Conservation (phyloP, 2,888 invertebrate species). For the Acrobasis repandana region DNA sequence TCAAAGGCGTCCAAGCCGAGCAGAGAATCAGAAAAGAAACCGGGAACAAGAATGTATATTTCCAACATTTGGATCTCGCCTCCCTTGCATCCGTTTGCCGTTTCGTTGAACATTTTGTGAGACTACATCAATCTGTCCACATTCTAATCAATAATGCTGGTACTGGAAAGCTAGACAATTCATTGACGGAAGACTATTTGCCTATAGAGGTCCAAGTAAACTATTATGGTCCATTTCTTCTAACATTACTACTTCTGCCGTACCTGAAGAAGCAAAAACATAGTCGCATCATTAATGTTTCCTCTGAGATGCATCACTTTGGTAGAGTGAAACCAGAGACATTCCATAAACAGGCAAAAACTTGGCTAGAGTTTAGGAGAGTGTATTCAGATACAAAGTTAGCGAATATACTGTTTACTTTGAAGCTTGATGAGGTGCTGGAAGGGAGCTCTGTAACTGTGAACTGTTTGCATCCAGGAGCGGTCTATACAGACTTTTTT, state of each 20-base stretch:
- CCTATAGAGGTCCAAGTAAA: conserved; percentile 94
- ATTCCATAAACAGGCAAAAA: conserved; percentile 85
- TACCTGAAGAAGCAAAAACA: conserved; percentile 86
- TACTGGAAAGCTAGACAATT: conserved; percentile 84
- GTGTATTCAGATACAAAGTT: conserved; percentile 88
- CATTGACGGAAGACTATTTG: conserved; percentile 89
- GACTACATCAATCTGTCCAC: conserved; percentile 86
- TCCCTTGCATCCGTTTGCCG: conserved; percentile 88
- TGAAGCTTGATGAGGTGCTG: conserved; percentile 85
- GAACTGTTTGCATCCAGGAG: conserved; percentile 91
- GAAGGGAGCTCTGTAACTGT: conserved; percentile 86
- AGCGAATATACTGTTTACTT: conserved; percentile 87
- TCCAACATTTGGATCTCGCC: conserved; percentile 87
- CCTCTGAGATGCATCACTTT: conserved; percentile 87
- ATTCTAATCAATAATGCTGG: conserved; percentile 94
- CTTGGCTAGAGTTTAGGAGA: conserved; percentile 69
- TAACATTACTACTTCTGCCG: conserved; percentile 92
- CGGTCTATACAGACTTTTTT: conserved; percentile 90
- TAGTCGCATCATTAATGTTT: conserved; percentile 89
- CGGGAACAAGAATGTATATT: conserved; percentile 85
- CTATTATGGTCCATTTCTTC: conserved; percentile 93
- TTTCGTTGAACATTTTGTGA: conserved; percentile 89
- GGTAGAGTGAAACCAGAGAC: conserved; percentile 86
- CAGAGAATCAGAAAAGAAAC: conserved; percentile 85
- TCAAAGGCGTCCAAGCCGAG: conserved; percentile 52